Percentiles rank a stretch among this genome's conserved stretches.
phyloP scores from a whole-genome alignment of 2,113 vertebrate species.

The Muntiacus muntjak region DNA sequence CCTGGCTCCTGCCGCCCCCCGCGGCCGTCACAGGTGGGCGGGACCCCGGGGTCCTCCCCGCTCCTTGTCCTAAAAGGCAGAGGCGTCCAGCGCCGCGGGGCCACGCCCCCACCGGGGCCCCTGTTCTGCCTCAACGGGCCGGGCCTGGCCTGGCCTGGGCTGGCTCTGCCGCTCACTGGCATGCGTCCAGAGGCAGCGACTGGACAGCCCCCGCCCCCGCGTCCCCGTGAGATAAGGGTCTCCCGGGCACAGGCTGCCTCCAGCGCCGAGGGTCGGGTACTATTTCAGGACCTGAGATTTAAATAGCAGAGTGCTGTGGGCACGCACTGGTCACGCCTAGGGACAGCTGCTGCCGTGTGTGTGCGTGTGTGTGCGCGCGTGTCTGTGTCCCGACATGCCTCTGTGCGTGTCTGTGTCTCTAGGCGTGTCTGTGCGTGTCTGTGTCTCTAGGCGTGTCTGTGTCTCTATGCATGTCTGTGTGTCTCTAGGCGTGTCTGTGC shows the following conservation, averaged over 20 bases:
- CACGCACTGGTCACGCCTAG: accelerated
- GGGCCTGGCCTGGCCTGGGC: background rate
- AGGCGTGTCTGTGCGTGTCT: background rate
- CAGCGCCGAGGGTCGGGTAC: background rate
- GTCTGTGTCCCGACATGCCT: too few species aligned
- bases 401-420: background rate
- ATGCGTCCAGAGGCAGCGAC: accelerated
- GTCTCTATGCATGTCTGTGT: background rate
- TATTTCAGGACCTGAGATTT: background rate
- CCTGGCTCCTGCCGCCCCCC: too few species aligned
- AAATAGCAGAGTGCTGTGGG: background rate
- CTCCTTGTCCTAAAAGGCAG: background rate
- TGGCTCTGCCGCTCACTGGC: background rate
- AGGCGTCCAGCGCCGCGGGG: accelerated
- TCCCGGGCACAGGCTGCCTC: background rate
- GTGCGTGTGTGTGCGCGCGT: background rate
- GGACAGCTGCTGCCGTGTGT: accelerated
- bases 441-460: background rate
- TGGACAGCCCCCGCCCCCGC: accelerated
- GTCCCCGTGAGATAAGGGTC: background rate
- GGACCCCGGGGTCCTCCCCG: background rate
- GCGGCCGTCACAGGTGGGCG: background rate
- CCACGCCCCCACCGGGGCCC: background rate
- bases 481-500: background rate
- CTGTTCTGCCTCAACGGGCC: background rate